Conservation (phyloP, 2,797 vertebrate genomes). For the Taeniopygia guttata region DNA sequence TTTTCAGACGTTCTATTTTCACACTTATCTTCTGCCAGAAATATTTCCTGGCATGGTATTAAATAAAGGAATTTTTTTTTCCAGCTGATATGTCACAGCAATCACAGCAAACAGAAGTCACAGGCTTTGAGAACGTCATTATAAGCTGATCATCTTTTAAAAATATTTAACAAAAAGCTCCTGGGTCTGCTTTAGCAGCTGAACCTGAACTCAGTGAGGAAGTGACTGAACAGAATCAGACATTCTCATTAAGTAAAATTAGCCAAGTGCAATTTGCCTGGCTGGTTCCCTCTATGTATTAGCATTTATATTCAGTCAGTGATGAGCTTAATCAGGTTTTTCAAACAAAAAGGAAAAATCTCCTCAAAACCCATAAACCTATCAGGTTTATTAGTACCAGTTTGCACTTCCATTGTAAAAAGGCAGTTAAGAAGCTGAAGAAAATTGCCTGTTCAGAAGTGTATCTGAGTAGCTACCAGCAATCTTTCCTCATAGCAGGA, state of each 20-base stretch:
- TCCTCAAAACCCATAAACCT: not conserved
- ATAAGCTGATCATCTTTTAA: not conserved
- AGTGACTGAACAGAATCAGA: constrained; percentile 35
- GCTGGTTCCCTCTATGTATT: not conserved
- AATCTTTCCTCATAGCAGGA: not conserved
- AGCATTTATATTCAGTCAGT: not conserved
- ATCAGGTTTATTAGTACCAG: not conserved
- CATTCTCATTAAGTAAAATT: constrained; percentile 43
- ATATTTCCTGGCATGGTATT: not conserved
- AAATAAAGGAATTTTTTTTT: not conserved
- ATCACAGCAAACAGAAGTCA: not conserved
- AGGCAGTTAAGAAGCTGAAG: not conserved
- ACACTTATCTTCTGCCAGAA: not conserved
- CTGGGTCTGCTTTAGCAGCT: constrained; percentile 5
- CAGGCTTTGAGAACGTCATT: not conserved
- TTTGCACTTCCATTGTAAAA: not conserved
- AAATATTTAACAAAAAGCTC: not conserved
- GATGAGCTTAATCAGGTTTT: constrained; percentile 3
- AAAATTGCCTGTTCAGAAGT: constrained; percentile 2
- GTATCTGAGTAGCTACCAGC: not conserved
- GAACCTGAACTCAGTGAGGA: not conserved
- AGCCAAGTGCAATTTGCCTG: constrained; percentile 24
- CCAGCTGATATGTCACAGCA: not conserved
- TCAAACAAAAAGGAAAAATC: not conserved
- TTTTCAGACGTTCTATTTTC: constrained; percentile 6